Evolutionary conservation across 2,113 vertebrate species (phyloP).

Genomic region (Rhagologus leucostigma): DNA sequence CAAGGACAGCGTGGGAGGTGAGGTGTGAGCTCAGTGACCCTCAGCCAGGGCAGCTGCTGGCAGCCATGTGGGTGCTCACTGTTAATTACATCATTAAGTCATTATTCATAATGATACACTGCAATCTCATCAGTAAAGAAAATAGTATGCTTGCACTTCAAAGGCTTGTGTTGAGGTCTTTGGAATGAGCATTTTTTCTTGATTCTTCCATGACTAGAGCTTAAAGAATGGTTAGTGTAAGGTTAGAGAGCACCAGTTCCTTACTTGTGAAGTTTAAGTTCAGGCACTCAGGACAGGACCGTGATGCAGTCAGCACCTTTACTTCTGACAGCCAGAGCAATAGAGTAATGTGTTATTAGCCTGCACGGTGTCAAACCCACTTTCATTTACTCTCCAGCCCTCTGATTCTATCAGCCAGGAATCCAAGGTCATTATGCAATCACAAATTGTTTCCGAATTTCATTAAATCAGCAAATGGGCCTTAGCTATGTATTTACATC

Average conservation of each 20-base stretch:
- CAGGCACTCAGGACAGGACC: neutral
- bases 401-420: conserved; percentile 30
- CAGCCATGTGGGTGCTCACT: neutral
- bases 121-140: conserved; percentile 11
- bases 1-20: neutral
- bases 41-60: neutral
- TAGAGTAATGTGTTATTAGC: neutral
- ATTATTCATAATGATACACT: neutral
- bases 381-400: neutral
- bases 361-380: neutral
- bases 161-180: neutral
- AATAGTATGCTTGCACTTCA: conserved; percentile 37
- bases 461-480: conserved; percentile 59
- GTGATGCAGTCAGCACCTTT: neutral
- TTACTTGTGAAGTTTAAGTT: neutral
- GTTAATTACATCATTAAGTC: neutral
- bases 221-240: neutral
- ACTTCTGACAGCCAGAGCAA: neutral
- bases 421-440: conserved; percentile 39
- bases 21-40: neutral
- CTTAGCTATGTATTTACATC: conserved; percentile 3
- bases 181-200: neutral
- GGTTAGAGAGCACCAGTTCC: neutral
- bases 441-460: conserved; percentile 60
- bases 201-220: neutral